Conservation (phyloP, 64 coral and sea anemone species). For the Actinia tenebrosa region DNA sequence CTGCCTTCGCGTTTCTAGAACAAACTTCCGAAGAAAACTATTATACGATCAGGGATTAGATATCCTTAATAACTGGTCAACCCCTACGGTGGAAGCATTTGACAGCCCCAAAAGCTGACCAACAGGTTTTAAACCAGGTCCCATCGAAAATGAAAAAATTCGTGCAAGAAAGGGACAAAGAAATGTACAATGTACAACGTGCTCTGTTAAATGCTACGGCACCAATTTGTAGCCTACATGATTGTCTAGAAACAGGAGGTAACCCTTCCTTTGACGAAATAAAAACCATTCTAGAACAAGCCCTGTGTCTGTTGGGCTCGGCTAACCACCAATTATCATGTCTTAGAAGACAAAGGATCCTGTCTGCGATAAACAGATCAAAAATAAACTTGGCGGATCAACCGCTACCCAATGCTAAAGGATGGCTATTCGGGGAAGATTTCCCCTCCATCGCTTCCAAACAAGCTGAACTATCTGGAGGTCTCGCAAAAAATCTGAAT, state of each 20-base stretch:
- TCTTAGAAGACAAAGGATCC: background rate
- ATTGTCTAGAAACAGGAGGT: conserved; percentile 5
- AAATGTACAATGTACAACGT: conserved; percentile 29
- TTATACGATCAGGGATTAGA: conserved; percentile 25
- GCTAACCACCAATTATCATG: conserved; percentile 31
- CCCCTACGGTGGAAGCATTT: conserved; percentile 1
- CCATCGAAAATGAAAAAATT: conserved; percentile 35
- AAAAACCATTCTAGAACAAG: conserved; percentile 35
- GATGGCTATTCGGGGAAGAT: conserved; percentile 34
- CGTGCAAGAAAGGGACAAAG: conserved; percentile 45
- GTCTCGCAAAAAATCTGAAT: conserved; percentile 42
- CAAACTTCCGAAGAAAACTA: conserved; percentile 36
- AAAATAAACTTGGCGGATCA: conserved; percentile 27
- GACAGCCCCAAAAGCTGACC: too few relatives aligned
- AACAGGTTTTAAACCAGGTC: conserved; percentile 37
- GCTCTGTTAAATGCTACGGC: conserved; percentile 27
- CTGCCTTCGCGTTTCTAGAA: conserved; percentile 5
- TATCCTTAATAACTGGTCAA: conserved; percentile 27
- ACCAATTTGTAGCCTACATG: conserved; percentile 32
- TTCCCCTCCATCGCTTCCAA: conserved; percentile 51
- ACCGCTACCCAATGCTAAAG: conserved; percentile 20
- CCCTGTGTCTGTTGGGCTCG: conserved; percentile 27
- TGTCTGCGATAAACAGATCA: conserved; percentile 20
- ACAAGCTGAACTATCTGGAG: conserved; percentile 35
- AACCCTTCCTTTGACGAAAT: background rate